Evolutionary conservation across 2,888 invertebrate species (phyloP).

Genomic region (Perizoma flavofasciatum): DNA sequence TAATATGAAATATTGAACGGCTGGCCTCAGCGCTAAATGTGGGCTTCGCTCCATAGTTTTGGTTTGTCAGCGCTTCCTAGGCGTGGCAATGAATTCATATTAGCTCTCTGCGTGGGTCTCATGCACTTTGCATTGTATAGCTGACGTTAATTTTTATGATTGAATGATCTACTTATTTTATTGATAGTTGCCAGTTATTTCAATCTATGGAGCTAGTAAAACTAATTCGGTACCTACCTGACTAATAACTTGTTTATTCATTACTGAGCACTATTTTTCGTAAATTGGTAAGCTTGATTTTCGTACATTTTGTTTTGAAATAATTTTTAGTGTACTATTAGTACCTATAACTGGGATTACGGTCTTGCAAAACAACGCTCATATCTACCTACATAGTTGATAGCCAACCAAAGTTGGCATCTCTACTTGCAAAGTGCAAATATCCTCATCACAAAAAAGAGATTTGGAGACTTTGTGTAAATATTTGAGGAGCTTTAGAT

Average conservation of each 20-base stretch:
- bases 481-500: conserved; percentile 16
- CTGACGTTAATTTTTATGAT: conserved; percentile 45
- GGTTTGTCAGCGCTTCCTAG: conserved; percentile 73
- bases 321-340: too few species aligned
- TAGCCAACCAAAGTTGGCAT: too few species aligned
- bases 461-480: conserved; percentile 5
- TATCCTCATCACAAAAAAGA: neutral
- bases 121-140: conserved; percentile 75
- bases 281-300: too few species aligned
- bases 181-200: conserved; percentile 5
- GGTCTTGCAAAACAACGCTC: too few species aligned
- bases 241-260: neutral
- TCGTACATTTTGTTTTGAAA: too few species aligned
- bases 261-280: too few species aligned
- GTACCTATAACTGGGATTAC: too few species aligned
- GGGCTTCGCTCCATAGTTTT: conserved; percentile 81
- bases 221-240: conserved; percentile 12
- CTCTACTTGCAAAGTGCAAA: too few species aligned
- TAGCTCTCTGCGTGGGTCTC: conserved; percentile 56
- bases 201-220: neutral
- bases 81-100: conserved; percentile 78
- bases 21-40: conserved; percentile 69
- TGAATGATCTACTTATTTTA: conserved; percentile 21
- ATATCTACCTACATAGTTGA: too few species aligned
- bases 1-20: conserved; percentile 62